Base-by-base conservation (phyloP, 1,140 invertebrate genomes). In the Drosophila quadrilineata region DNA sequence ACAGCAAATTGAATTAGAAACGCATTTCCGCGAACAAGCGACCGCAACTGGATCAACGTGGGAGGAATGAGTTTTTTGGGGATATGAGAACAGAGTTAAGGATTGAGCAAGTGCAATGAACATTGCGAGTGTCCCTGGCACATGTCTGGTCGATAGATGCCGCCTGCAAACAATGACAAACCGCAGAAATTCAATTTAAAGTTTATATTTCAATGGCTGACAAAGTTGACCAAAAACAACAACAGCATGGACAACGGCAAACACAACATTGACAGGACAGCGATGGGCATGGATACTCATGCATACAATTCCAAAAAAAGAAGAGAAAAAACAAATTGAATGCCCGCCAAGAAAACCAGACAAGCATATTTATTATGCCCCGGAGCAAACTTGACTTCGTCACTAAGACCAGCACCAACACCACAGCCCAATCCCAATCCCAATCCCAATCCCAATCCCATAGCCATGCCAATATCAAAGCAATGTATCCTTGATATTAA, bases 161-260 rank as follows among this genome's bases (percentile, higher is more conserved):
- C 64, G 65, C 73, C 68, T 70, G 79, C 43, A 65, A 74, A 74
- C 79, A 84, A 84, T 84, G 77, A 85, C 79, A 84, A 77, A 73
- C 77, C 77, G 79, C 77, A 84, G 71, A 77, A 84, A 84, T 84
- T 84, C 79, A 84, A 82, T 82, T 82, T 82, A 82, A 82, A 82
- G 69, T 82, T 82, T 74, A 63, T 70, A 82, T 74, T 84, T 82
- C 76, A 84, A 45, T 84, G 63, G 58, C 54, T 52, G 73, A 57
- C 59, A 57, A n/a, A 50, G 48, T 41, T 57, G 48, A 54, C 50
- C 36, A 50, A 12, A 12, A 33, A 43, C 10, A 60, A 45, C 16
- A 63, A 53, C 8, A 40, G 17, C 24, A 66, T 40, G n/a, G 35
- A 28, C 14, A 40, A 21, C 40, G 29, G 40, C 14, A 53, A 54